Evolutionary conservation across 1,140 invertebrate species (phyloP).

Genomic region (Andricus grossulariae): DNA sequence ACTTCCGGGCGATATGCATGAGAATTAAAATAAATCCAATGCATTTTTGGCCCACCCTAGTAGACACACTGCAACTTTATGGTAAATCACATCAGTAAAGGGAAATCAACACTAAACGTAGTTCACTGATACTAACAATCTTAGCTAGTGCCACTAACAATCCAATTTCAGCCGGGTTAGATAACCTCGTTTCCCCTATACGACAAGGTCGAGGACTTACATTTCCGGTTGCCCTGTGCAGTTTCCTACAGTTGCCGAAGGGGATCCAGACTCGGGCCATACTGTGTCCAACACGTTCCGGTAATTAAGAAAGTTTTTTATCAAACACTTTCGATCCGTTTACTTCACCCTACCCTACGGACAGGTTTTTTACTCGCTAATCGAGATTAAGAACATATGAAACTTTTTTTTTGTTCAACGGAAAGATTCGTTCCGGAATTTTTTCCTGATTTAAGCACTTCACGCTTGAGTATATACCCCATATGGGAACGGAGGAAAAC

Average conservation of each 20-base stretch:
- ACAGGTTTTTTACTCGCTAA: background rate
- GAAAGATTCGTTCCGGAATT: background rate
- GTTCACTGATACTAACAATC: slow-evolving; percentile 44
- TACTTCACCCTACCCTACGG: background rate
- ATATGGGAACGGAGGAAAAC: background rate
- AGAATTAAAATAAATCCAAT: too few species aligned
- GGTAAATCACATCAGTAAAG: background rate
- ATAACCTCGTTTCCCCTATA: slow-evolving; percentile 68
- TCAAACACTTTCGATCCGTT: background rate
- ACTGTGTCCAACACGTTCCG: slow-evolving; percentile 63
- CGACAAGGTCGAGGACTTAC: slow-evolving; percentile 59
- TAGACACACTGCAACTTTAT: too few species aligned
- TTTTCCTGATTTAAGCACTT: background rate
- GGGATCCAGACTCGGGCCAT: slow-evolving; percentile 58
- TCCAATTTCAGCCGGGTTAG: slow-evolving; percentile 60
- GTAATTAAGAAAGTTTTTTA: slow-evolving; percentile 47
- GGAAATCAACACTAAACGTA: slow-evolving; percentile 44
- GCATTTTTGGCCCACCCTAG: too few species aligned
- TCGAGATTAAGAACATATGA: background rate
- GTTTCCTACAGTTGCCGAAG: slow-evolving; percentile 61
- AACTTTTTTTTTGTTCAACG: background rate
- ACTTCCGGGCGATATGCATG: too few species aligned
- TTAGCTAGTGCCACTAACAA: slow-evolving; percentile 46
- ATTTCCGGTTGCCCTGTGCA: slow-evolving; percentile 53
- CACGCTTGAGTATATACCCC: background rate